Evolutionary conservation across 2,888 invertebrate species (phyloP).

Genomic region (Drosophila pseudotalamancana): DNA sequence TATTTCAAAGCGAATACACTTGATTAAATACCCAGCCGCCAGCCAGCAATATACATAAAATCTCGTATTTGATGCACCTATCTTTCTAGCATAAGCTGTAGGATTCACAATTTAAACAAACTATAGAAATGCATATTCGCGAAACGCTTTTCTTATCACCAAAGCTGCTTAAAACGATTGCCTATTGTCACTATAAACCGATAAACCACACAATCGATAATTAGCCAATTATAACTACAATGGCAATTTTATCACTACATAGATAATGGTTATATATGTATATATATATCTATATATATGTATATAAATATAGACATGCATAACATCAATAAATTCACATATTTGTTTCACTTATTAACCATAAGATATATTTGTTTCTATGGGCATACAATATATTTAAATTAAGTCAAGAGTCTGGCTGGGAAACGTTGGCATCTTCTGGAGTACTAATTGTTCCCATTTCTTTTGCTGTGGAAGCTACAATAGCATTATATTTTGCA

Average conservation of each 20-base stretch:
- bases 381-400: background rate
- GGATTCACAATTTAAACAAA: slow-evolving; percentile 24
- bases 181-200: slow-evolving; percentile 40
- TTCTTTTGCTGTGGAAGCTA: background rate
- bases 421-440: no score
- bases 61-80: slow-evolving; percentile 36
- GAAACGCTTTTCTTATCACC: slow-evolving; percentile 65
- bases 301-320: slow-evolving; percentile 43
- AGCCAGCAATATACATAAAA: background rate
- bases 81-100: slow-evolving; percentile 27
- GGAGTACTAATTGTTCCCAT: background rate
- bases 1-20: slow-evolving; percentile 13
- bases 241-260: slow-evolving; percentile 46
- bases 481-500: no score
- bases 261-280: slow-evolving; percentile 56
- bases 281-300: slow-evolving; percentile 19
- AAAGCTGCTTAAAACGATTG: slow-evolving; percentile 69
- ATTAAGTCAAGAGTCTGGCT: slow-evolving; percentile 10
- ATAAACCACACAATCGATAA: slow-evolving; percentile 35
- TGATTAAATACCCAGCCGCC: slow-evolving; percentile 12
- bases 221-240: slow-evolving; percentile 31
- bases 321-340: slow-evolving; percentile 56
- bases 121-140: slow-evolving; percentile 27
- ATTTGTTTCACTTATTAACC: slow-evolving; percentile 57
- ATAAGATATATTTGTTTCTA: slow-evolving; percentile 16